Evolutionary conservation across 2,113 vertebrate genomes (phyloP).

Genomic region (Menura novaehollandiae): DNA sequence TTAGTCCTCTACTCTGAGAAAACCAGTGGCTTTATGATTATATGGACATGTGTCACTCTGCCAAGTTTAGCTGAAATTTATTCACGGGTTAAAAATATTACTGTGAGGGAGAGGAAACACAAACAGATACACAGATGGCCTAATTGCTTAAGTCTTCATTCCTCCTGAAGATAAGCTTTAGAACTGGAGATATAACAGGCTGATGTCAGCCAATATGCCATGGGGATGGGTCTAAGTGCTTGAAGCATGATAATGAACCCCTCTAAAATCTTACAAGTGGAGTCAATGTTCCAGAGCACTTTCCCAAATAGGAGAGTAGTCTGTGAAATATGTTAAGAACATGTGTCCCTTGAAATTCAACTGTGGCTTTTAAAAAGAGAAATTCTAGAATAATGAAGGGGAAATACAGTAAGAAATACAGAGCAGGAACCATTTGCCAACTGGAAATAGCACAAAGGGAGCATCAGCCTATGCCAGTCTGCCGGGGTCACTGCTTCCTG

Average conservation of each 20-base stretch:
- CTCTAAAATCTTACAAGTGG: neutral
- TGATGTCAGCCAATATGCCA: neutral
- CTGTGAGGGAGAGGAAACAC: neutral
- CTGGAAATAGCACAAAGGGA: neutral
- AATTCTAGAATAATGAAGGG: neutral
- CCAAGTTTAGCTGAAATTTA: neutral
- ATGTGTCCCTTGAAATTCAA: slow-evolving; percentile 7
- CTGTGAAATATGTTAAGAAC: neutral
- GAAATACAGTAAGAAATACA: neutral
- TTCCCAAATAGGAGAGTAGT: slow-evolving; percentile 19
- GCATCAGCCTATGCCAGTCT: neutral
- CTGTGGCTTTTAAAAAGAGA: neutral
- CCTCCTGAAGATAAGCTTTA: neutral
- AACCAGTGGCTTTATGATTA: neutral
- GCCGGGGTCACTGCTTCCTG: neutral
- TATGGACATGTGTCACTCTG: neutral
- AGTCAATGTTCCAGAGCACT: slow-evolving; percentile 31
- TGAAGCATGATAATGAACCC: neutral
- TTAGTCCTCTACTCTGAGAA: neutral
- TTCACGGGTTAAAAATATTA: neutral
- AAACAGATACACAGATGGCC: neutral
- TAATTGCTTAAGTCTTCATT: neutral
- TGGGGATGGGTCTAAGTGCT: neutral
- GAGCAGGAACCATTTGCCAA: slow-evolving; percentile 22
- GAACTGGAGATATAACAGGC: neutral